phyloP scores from a whole-genome alignment of 2,113 vertebrate species.

The Neopipo cinnamomea region DNA sequence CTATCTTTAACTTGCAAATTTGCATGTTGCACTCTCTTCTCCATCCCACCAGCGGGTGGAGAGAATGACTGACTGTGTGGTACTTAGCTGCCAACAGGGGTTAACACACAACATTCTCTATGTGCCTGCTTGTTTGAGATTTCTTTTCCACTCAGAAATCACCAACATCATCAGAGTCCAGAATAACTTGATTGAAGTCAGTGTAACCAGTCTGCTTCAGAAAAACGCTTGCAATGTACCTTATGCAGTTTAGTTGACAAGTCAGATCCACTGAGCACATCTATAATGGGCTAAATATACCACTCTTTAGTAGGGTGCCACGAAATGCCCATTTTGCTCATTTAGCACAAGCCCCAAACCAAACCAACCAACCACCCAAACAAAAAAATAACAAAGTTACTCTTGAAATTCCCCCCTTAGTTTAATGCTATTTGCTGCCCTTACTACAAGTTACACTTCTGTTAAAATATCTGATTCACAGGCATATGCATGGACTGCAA shows the following conservation, averaged over 20 bases:
- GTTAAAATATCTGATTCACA: not conserved
- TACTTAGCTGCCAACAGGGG: not conserved
- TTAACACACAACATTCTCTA: not conserved
- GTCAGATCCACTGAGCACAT: not conserved
- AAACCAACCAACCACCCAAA: not conserved
- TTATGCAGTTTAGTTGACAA: not conserved
- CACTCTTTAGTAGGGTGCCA: not conserved
- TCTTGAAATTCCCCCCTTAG: not conserved
- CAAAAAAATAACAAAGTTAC: not conserved
- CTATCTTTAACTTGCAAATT: not conserved
- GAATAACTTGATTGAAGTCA: not conserved
- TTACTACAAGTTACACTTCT: not conserved
- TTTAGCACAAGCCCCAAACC: not conserved
- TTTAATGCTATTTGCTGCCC: not conserved
- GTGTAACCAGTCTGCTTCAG: not conserved
- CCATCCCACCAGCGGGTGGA: rapidly evolving
- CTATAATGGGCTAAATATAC: not conserved
- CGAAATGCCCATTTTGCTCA: not conserved
- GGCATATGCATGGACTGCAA: not conserved
- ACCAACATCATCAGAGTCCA: not conserved
- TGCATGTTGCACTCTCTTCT: not conserved
- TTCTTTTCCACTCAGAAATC: not conserved
- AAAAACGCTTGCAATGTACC: not conserved
- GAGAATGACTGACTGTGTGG: not conserved
- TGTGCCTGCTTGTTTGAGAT: not conserved